Evolutionary conservation across 2,113 vertebrate species (phyloP).

Genomic region (Ariopsis seemanni): DNA sequence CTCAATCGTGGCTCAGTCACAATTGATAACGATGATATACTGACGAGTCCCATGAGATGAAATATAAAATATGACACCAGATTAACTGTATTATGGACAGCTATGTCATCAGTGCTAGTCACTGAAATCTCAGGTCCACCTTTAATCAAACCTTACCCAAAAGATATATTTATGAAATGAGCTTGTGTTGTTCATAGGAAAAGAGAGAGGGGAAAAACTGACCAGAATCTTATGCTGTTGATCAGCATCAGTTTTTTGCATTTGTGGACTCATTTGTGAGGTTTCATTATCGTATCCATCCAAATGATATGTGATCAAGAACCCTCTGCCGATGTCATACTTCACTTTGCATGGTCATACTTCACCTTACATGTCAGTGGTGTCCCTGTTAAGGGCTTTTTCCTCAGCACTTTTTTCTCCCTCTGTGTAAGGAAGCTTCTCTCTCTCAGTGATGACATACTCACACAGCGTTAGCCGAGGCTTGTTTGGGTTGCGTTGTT

Average conservation of each 20-base stretch:
- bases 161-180: neutral
- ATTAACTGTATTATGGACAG: neutral
- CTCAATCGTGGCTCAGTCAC: neutral
- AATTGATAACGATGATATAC: neutral
- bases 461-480: conserved; percentile 64
- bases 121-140: neutral
- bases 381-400: conserved; percentile 51
- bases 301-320: neutral
- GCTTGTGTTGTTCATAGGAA: neutral
- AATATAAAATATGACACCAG: conserved; percentile 4
- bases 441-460: conserved; percentile 45
- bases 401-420: neutral
- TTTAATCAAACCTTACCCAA: neutral
- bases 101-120: neutral
- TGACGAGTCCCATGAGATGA: neutral
- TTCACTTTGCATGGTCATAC: conserved; percentile 50
- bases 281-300: neutral
- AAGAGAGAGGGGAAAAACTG: neutral
- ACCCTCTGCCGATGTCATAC: neutral
- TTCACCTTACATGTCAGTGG: conserved; percentile 51
- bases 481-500: conserved; percentile 64
- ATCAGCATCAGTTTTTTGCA: neutral
- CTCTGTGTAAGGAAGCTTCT: neutral
- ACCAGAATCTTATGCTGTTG: neutral
- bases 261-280: neutral